A percentile compares a stretch with the other conserved stretches of the same genome.
phyloP scores from a whole-genome alignment of 2,888 invertebrate species.

The Drosophila aldrichi region DNA sequence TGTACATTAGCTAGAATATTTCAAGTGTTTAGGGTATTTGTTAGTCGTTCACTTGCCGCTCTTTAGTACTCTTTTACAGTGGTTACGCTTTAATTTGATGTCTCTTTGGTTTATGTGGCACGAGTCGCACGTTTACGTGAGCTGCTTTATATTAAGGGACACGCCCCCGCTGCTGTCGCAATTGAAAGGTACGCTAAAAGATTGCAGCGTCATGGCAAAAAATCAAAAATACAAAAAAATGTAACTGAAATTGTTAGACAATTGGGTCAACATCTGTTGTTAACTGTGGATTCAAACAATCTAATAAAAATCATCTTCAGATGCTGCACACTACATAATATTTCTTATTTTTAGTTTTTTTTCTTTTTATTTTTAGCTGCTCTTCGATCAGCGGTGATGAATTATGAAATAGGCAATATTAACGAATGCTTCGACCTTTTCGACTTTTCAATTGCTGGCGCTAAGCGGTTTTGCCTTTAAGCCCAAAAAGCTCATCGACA shows the following conservation, averaged over 20 bases:
- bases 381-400: slow-evolving; percentile 25
- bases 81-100: slow-evolving; percentile 15
- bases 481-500: slow-evolving; percentile 6
- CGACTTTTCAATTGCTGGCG: slow-evolving; percentile 44
- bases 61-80: not conserved
- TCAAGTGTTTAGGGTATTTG: not conserved
- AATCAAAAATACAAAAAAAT: not conserved
- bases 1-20: not conserved
- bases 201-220: slow-evolving; percentile 45
- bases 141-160: slow-evolving; percentile 42
- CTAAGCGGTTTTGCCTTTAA: slow-evolving; percentile 50
- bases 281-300: slow-evolving; percentile 25
- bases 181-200: slow-evolving; percentile 19
- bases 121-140: slow-evolving; percentile 56
- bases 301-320: slow-evolving; percentile 39
- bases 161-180: slow-evolving; percentile 39
- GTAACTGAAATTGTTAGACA: slow-evolving; percentile 25
- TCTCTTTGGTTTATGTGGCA: slow-evolving; percentile 33
- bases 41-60: not conserved
- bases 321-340: slow-evolving; percentile 16
- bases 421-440: slow-evolving; percentile 39
- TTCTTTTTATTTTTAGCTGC: not conserved
- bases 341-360: not conserved
- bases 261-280: slow-evolving; percentile 50
- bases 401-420: slow-evolving; percentile 49